Percentiles rank a stretch among this genome's conserved stretches.
These are phyloP conservation scores for Capitulum mitella DNA, from an alignment of 2,888 invertebrate species.

Conservation along the genomic window DNA sequence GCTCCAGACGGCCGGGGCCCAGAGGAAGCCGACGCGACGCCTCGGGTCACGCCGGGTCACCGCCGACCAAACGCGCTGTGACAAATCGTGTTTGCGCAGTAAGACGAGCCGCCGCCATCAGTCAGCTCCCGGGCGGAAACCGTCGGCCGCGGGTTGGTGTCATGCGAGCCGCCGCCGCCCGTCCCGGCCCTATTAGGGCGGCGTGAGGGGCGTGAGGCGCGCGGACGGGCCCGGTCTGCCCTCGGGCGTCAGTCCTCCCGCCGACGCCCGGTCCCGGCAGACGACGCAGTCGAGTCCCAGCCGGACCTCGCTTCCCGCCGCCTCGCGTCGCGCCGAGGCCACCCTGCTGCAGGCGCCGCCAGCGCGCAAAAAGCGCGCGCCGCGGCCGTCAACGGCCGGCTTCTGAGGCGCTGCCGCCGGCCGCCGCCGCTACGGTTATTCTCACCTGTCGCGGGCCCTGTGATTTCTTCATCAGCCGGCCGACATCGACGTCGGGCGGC, in stretches of 20 bases:
- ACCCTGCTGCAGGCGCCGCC: background rate
- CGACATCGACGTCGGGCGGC: background rate
- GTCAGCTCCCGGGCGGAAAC: background rate
- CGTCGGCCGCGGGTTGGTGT: background rate
- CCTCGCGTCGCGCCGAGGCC: too few species aligned
- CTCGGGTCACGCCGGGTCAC: background rate
- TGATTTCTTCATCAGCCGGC: constrained; percentile 18
- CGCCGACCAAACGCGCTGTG: background rate
- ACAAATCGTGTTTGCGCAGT: constrained; percentile 13
- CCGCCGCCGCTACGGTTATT: constrained; percentile 20
- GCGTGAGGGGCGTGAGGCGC: too few species aligned
- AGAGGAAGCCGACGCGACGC: background rate
- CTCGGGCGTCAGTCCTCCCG: background rate
- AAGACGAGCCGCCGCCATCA: background rate
- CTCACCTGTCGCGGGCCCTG: constrained; percentile 19
- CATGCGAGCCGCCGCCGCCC: background rate
- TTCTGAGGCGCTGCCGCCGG: too few species aligned
- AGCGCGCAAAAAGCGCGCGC: constrained; percentile 6
- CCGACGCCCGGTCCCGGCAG: background rate
- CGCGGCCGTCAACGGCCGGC: background rate
- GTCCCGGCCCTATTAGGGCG: too few species aligned
- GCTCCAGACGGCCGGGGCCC: too few species aligned
- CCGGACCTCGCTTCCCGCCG: background rate
- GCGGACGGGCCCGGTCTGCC: too few species aligned
- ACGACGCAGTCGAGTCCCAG: background rate